Evolutionary conservation across 2,888 invertebrate species (phyloP).

Genomic region (Dilophus febrilis): DNA sequence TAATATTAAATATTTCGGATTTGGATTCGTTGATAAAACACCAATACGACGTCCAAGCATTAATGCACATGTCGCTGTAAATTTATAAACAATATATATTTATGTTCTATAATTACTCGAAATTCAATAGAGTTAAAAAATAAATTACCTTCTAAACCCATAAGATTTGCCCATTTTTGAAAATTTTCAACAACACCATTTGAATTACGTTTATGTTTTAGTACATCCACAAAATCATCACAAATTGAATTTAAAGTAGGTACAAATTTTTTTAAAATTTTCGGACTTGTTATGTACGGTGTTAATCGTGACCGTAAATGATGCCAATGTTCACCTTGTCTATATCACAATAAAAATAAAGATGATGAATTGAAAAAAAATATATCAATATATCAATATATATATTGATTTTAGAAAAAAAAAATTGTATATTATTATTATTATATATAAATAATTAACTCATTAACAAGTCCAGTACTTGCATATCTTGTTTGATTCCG

Average conservation of each 20-base stretch:
- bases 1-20: slow-evolving; percentile 41
- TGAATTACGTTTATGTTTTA: slow-evolving; percentile 37
- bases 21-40: slow-evolving; percentile 39
- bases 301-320: slow-evolving; percentile 55
- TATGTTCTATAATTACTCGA: slow-evolving; percentile 18
- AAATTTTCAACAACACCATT: slow-evolving; percentile 41
- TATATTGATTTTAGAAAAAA: too few relatives aligned
- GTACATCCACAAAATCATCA: slow-evolving; percentile 56
- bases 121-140: slow-evolving; percentile 6
- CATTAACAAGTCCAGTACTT: slow-evolving; percentile 65
- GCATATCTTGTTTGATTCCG: slow-evolving; percentile 64
- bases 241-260: slow-evolving; percentile 58
- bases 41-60: slow-evolving; percentile 66
- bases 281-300: slow-evolving; percentile 55
- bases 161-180: slow-evolving; percentile 55
- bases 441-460: slow-evolving; percentile 37
- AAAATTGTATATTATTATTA: too few relatives aligned
- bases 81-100: slow-evolving; percentile 2
- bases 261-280: slow-evolving; percentile 55
- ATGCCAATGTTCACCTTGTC: slow-evolving; percentile 65
- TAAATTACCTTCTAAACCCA: slow-evolving; percentile 60
- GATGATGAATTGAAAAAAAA: too few relatives aligned
- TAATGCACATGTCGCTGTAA: slow-evolving; percentile 53
- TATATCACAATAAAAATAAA: slow-evolving; percentile 17
- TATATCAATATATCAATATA: too few relatives aligned